phyloP scores from a whole-genome alignment of 2,797 vertebrate species.

The Cebuella pygmaea region DNA sequence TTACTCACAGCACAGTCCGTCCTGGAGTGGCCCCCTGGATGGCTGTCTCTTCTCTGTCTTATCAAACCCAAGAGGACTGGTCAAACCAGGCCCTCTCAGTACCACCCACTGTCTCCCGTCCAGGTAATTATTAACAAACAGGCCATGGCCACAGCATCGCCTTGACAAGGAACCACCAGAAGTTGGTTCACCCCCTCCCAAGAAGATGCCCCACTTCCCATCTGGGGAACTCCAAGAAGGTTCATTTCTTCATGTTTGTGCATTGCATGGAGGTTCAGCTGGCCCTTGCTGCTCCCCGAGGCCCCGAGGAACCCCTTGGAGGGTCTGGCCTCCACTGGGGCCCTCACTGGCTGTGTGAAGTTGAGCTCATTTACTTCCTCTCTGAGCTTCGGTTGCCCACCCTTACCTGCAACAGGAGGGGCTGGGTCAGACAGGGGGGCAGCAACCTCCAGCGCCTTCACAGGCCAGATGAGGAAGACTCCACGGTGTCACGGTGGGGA shows the following conservation, averaged over 20 bases:
- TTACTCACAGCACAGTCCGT: background rate
- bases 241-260: background rate
- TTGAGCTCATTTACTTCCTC: background rate
- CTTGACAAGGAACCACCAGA: rapidly evolving
- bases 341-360: background rate
- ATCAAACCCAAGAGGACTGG: background rate
- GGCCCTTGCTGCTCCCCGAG: too few relatives aligned
- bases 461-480: rapidly evolving
- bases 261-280: background rate
- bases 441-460: background rate
- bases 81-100: background rate
- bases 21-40: background rate
- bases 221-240: background rate
- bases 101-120: rapidly evolving
- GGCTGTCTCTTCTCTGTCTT: background rate
- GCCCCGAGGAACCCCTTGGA: background rate
- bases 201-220: rapidly evolving
- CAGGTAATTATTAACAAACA: slow-evolving; percentile 54
- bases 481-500: background rate
- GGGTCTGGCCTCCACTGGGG: rapidly evolving
- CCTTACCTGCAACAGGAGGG: background rate
- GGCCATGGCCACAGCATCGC: rapidly evolving
- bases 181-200: too few relatives aligned
- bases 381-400: background rate
- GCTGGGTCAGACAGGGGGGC: background rate